phyloP scores from a whole-genome alignment of 2,113 vertebrate genomes.

The Urocynchramus pylzowi region DNA sequence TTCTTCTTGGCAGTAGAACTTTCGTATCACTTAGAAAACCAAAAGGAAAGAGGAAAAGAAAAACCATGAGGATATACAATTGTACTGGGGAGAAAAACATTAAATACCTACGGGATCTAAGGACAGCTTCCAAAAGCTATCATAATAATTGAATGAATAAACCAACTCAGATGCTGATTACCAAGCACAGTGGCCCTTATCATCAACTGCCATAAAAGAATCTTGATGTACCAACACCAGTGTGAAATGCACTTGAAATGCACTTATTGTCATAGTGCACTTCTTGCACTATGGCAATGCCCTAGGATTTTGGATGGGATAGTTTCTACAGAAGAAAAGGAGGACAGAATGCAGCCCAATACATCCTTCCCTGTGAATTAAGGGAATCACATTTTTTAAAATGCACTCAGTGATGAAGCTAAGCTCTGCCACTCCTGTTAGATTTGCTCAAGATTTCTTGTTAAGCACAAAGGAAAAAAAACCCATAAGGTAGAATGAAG shows the following conservation, averaged over 20 bases:
- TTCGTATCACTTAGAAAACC: neutral
- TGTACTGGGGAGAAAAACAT: neutral
- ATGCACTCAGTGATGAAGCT: neutral
- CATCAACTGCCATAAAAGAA: neutral
- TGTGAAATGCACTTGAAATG: too few relatives aligned
- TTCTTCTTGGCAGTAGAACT: constrained; percentile 17
- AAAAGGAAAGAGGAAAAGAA: neutral
- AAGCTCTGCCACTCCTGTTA: neutral
- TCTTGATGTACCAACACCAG: neutral
- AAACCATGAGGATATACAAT: neutral
- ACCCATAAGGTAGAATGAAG: neutral
- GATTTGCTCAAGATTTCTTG: neutral
- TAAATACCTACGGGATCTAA: neutral
- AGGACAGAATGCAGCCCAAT: neutral
- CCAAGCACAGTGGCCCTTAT: neutral
- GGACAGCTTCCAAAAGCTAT: neutral
- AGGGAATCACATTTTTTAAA: neutral
- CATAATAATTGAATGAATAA: neutral
- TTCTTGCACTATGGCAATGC: neutral
- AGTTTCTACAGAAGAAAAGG: neutral
- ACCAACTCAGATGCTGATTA: neutral
- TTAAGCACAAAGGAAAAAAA: neutral
- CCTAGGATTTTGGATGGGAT: neutral
- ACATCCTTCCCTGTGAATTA: neutral
- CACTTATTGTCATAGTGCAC: too few relatives aligned